These are phyloP conservation scores for Romanomermis culicivorax DNA, from an alignment of 2,888 invertebrate species.

Conservation along the genomic window DNA sequence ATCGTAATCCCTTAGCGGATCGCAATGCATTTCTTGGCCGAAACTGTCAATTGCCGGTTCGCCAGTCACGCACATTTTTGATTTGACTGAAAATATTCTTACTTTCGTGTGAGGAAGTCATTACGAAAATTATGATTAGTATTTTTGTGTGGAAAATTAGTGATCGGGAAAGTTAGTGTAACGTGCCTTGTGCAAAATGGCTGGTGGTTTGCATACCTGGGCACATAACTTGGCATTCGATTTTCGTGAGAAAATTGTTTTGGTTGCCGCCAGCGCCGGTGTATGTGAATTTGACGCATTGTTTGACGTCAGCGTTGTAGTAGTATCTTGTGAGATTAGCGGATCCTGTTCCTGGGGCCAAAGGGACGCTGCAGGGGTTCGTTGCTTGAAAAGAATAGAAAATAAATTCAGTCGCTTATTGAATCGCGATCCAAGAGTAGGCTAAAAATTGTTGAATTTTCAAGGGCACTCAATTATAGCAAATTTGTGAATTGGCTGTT, in stretches of 20 bases:
- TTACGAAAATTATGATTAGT: no score
- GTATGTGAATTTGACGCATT: constrained; percentile 27
- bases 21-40: not conserved
- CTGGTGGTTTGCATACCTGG: no score
- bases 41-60: constrained; percentile 8
- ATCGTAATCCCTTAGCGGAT: no score
- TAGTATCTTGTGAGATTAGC: constrained; percentile 16
- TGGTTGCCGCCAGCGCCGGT: constrained; percentile 25
- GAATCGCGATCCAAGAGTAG: not conserved
- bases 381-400: constrained; percentile 18
- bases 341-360: constrained; percentile 27
- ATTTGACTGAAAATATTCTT: no score
- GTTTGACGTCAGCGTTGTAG: constrained; percentile 26
- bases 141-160: no score
- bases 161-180: no score
- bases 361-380: constrained; percentile 27
- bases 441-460: no score
- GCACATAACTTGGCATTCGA: constrained; percentile 25
- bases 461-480: no score
- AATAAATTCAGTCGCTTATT: not conserved
- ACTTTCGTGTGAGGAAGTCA: no score
- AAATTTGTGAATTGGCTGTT: no score
- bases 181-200: no score
- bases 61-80: not conserved
- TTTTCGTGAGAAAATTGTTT: constrained; percentile 24